phyloP scores from a whole-genome alignment of 1,140 invertebrate genomes.

The Spodoptera frugiperda region DNA sequence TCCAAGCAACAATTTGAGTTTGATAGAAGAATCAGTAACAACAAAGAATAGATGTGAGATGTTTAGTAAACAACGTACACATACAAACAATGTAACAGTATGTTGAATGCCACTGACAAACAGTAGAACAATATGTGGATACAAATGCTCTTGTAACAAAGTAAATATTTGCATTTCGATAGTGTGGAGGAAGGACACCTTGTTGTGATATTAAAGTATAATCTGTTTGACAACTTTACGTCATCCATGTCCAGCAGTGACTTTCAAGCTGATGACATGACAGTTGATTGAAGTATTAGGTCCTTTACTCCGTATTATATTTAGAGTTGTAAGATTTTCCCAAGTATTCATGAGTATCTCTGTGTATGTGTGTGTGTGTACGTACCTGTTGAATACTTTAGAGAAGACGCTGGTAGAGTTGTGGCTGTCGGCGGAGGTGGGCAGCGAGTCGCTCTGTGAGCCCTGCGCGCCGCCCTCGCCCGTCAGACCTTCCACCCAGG shows the following conservation, averaged over 20 bases:
- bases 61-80: slow-evolving; percentile 1
- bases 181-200: slow-evolving; percentile 18
- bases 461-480: slow-evolving; percentile 87
- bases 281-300: too few species aligned
- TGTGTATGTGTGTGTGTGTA: neutral
- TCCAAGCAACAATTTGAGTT: neutral
- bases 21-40: neutral
- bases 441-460: slow-evolving; percentile 84
- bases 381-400: slow-evolving; percentile 95
- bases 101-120: slow-evolving; percentile 15
- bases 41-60: neutral
- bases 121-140: neutral
- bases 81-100: neutral
- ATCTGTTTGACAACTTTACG: neutral
- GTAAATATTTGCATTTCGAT: slow-evolving; percentile 2
- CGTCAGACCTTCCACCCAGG: slow-evolving; percentile 95
- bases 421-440: slow-evolving; percentile 89
- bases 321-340: neutral
- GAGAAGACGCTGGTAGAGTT: slow-evolving; percentile 93
- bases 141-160: slow-evolving; percentile 2
- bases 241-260: too few species aligned
- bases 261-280: too few species aligned
- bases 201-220: neutral
- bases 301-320: neutral
- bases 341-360: neutral